phyloP scores from a whole-genome alignment of 2,888 invertebrate genomes.

The Eumacrocentrus americanus region DNA sequence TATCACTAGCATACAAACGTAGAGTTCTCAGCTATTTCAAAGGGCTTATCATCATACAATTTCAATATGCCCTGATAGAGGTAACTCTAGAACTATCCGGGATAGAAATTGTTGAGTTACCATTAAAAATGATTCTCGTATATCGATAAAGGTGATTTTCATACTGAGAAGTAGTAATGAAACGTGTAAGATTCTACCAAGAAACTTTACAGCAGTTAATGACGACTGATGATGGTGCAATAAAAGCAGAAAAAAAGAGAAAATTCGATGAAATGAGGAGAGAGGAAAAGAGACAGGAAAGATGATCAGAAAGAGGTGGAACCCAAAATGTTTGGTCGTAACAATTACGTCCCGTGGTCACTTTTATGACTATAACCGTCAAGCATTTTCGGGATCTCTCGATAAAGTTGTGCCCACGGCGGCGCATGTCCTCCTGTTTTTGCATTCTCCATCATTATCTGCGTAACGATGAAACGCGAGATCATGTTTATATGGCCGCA shows the following conservation, averaged over 20 bases:
- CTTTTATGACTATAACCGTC: conserved; percentile 30
- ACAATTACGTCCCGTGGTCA: conserved; percentile 32
- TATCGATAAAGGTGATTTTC: not conserved
- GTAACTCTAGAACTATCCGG: too few species aligned
- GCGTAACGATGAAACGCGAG: conserved; percentile 8
- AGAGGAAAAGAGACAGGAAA: conserved; percentile 2
- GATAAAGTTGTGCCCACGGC: conserved; percentile 37
- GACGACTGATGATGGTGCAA: conserved; percentile 11
- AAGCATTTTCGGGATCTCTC: conserved; percentile 35
- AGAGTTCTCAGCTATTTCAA: too few species aligned
- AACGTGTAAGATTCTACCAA: conserved; percentile 16
- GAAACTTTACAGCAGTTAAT: conserved; percentile 8
- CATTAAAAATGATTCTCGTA: too few species aligned
- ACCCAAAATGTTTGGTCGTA: conserved; percentile 32
- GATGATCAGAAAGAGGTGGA: conserved; percentile 23
- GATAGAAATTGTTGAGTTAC: too few species aligned
- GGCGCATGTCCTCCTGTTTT: conserved; percentile 35
- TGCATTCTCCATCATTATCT: conserved; percentile 28
- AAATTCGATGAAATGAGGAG: conserved; percentile 7
- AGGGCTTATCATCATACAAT: too few species aligned
- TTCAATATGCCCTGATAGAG: not conserved
- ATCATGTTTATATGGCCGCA: conserved; percentile 2
- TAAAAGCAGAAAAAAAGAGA: conserved; percentile 11
- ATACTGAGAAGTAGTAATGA: conserved; percentile 16
- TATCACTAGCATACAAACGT: too few species aligned